Percentiles rank a stretch among this genome's conserved stretches.
These are phyloP conservation scores for Varroa destructor DNA, from an alignment of 1,140 invertebrate genomes.

Conservation along the genomic window DNA sequence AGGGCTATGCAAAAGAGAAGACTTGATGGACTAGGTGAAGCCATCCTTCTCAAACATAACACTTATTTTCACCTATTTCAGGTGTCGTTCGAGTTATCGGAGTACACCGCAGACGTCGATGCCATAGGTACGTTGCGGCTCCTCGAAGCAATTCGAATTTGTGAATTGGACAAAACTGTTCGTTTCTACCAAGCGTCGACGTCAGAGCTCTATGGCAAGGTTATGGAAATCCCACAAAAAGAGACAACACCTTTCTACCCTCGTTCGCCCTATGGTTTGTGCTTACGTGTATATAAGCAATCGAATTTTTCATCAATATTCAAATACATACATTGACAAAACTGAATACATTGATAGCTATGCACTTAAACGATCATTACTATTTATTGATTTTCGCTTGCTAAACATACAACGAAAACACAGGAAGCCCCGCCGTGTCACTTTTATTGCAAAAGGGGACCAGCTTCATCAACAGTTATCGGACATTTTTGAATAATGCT, in stretches of 20 bases:
- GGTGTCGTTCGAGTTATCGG: conserved; percentile 90
- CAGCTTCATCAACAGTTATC: too few species aligned
- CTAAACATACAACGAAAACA: too few species aligned
- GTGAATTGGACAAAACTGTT: conserved; percentile 65
- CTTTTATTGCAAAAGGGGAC: too few species aligned
- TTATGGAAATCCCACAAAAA: conserved; percentile 85
- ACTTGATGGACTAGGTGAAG: background rate
- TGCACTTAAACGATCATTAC: too few species aligned
- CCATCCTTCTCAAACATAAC: background rate
- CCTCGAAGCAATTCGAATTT: conserved; percentile 87
- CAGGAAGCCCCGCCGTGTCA: too few species aligned
- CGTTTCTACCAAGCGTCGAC: conserved; percentile 97
- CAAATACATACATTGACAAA: background rate
- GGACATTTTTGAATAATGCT: too few species aligned
- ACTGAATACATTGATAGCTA: background rate
- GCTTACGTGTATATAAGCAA: background rate
- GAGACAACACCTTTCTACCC: conserved; percentile 99
- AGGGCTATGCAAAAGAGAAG: background rate
- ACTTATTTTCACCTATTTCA: conserved; percentile 37
- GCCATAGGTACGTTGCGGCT: conserved; percentile 88
- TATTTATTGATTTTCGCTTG: too few species aligned
- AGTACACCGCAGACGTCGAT: conserved; percentile 98
- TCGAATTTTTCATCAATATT: background rate
- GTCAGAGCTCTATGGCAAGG: conserved; percentile 95
- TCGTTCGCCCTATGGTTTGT: conserved; percentile 90